Evolutionary conservation across 2,113 vertebrate species (phyloP).

Genomic region (Drymodes brunneopygia): DNA sequence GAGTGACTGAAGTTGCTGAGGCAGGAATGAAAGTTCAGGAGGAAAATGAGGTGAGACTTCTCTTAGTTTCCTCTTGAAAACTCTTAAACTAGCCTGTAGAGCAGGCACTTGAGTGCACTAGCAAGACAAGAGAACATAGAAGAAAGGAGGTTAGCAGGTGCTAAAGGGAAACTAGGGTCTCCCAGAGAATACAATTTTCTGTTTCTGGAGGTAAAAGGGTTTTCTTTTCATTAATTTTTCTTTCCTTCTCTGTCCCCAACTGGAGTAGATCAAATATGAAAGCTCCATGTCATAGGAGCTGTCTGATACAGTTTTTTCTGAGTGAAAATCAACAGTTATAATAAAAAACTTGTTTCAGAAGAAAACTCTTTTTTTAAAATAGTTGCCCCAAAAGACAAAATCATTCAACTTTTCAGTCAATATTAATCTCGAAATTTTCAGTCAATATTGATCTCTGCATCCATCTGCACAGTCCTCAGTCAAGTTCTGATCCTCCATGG

Average conservation of each 20-base stretch:
- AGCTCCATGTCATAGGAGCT: neutral
- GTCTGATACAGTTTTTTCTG: neutral
- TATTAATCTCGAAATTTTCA: neutral
- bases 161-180: neutral
- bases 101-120: neutral
- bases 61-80: neutral
- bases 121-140: neutral
- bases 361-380: neutral
- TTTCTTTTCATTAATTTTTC: neutral
- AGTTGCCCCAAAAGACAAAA: neutral
- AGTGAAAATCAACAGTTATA: neutral
- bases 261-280: neutral
- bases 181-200: neutral
- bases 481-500: neutral
- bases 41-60: neutral
- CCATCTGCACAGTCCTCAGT: neutral
- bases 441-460: neutral
- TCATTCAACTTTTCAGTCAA: neutral
- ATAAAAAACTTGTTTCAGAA: neutral
- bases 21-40: neutral
- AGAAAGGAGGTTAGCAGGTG: neutral
- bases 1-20: neutral
- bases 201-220: neutral
- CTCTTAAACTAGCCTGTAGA: neutral
- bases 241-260: neutral